Base-by-base conservation (phyloP, 2,888 invertebrate genomes). In the Clanis bilineata region DNA sequence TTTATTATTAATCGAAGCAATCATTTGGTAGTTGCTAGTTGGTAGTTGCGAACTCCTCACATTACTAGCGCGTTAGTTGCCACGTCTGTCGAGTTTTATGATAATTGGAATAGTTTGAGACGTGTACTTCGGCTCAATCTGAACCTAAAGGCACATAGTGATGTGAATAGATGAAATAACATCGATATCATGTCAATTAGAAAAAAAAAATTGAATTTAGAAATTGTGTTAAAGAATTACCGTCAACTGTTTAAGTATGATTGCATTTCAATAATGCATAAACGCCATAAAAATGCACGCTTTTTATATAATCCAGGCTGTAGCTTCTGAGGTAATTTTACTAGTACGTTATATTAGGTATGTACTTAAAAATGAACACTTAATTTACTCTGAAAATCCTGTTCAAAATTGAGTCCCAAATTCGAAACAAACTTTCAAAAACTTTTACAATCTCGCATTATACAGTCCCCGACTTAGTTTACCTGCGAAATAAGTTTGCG, bases 81-180 rank as follows among this genome's bases (percentile, higher is more conserved):
- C 73, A 65, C 47, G 72, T 28, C 67, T 57, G 61, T 28, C 44
- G 56, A 63, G 67, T 57, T 65, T 67, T 22, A 45, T 36, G 22
- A 61, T 66, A 67, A 71, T 72, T 68, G 66, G 66, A 74, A 70
- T 68, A 68, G 64, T 67, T 67, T 22, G 18, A n/a, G 15, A 36
- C 0, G 5, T 57, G 22, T 44, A 10, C 2, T 36, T 23, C 2
- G 28, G 18, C 28, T 51, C 51, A 10, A 51, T 32, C 32, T 32
- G 51, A 18, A 4, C 41, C 18, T 4, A 15, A 39, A n/a, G 39
- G 39, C 15, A 6, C n/a, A 41, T 41, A 18, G 7, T 6, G 41
- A 38, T 18, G 41, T 1, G 41, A 18, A 41, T 6, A 6, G 9
- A 5, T 7, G 7, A 12, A 9, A 36, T 18, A 7, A 41, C 9